Evolutionary conservation across 2,113 vertebrate species (phyloP).

Genomic region (Saccopteryx bilineata): DNA sequence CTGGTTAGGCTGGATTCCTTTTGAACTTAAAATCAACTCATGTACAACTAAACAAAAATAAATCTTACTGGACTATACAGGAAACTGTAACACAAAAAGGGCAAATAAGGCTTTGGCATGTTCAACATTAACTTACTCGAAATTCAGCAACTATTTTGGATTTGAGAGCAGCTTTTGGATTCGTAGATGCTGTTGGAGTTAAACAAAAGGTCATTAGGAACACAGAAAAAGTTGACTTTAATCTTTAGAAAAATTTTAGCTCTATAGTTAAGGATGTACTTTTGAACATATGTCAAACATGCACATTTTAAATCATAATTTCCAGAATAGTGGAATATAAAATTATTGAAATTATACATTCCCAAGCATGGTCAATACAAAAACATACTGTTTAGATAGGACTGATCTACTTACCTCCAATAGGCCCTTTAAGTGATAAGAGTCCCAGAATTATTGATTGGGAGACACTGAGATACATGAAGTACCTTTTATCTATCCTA

Average conservation of each 20-base stretch:
- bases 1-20: not conserved
- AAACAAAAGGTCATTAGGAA: slow-evolving; percentile 66
- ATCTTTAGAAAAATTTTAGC: slow-evolving; percentile 27
- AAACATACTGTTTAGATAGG: slow-evolving; percentile 61
- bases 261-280: slow-evolving; percentile 32
- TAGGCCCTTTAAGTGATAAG: slow-evolving; percentile 23
- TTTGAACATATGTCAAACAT: slow-evolving; percentile 60
- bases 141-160: slow-evolving; percentile 99
- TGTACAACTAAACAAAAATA: not conserved
- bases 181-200: slow-evolving; percentile 88
- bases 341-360: slow-evolving; percentile 28
- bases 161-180: slow-evolving; percentile 95
- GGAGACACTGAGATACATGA: slow-evolving; percentile 63
- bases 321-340: slow-evolving; percentile 26
- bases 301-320: slow-evolving; percentile 67
- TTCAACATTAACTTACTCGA: slow-evolving; percentile 90
- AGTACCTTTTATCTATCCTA: slow-evolving; percentile 42
- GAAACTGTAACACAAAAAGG: slow-evolving; percentile 26
- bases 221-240: not conserved
- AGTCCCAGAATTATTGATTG: slow-evolving; percentile 56
- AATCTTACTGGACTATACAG: not conserved
- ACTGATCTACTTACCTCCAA: slow-evolving; percentile 81
- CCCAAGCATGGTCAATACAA: slow-evolving; percentile 44
- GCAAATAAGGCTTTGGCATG: not conserved
- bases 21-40: slow-evolving; percentile 34